Evolutionary conservation across 1,140 invertebrate species (phyloP).

Genomic region (Laodelphax striatellus): DNA sequence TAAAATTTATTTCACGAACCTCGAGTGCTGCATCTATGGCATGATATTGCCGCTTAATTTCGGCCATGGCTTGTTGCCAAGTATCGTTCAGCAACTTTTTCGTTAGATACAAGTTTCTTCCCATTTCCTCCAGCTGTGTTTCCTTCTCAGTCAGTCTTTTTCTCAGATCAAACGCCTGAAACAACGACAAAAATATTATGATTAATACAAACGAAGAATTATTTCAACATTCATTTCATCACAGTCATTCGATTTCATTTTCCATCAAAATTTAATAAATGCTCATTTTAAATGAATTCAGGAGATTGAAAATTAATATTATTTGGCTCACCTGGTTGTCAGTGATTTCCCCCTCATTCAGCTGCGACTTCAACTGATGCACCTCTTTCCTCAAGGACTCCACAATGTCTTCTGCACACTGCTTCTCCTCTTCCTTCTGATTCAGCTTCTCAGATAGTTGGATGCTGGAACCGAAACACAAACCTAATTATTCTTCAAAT

Average conservation of each 20-base stretch:
- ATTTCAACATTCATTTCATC: background rate
- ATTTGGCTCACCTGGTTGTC: background rate
- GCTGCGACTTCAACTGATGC: background rate
- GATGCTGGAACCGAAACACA: background rate
- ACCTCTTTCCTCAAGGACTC: background rate
- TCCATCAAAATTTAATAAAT: too few species aligned
- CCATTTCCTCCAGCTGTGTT: conserved; percentile 29
- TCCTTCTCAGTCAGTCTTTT: conserved; percentile 26
- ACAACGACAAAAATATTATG: background rate
- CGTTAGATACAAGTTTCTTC: conserved; percentile 27
- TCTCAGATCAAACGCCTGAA: background rate
- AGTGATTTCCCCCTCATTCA: background rate
- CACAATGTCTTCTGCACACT: background rate
- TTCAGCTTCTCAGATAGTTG: background rate
- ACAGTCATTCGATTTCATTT: too few species aligned
- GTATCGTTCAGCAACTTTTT: conserved; percentile 32
- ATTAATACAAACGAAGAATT: background rate
- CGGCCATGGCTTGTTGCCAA: conserved; percentile 30
- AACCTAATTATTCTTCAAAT: background rate
- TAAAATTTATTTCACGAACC: conserved; percentile 21
- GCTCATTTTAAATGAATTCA: too few species aligned
- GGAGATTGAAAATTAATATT: too few species aligned
- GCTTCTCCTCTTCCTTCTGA: background rate
- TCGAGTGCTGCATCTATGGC: conserved; percentile 35
- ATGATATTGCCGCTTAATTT: conserved; percentile 35